Base-by-base conservation (phyloP, 2,888 invertebrate species). In the Parnassius glacialis region DNA sequence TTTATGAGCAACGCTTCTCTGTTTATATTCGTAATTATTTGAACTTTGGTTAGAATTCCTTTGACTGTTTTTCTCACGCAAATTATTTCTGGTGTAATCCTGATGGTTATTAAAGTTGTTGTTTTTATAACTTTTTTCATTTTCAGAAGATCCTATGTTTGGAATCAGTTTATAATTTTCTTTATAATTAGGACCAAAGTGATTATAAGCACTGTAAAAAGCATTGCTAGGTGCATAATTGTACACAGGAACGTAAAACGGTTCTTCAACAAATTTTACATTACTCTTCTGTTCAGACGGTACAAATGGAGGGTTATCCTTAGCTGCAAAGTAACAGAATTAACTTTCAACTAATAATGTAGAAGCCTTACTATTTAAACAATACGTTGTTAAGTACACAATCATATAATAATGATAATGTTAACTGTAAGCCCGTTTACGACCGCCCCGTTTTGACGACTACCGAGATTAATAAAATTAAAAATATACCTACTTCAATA, bases 181-280 rank as follows among this genome's bases (percentile, higher is more conserved):
- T 9, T 74, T 70, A 3, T 59, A 62, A 45, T 81, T 79, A 0
- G 80, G 80, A 13, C 80, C 83, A 10, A 74, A 74, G 25, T 74
- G 74, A 62, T 86, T 85, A 11, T 73, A 60, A 7, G 85, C 72
- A 57, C 81, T 81, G 45, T 74, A 85, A 64, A 80, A 58, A 1
- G 83, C 86, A 47, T 81, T 74, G 9, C 78, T 67, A 1, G 84
- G 78, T 5, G 66, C 72, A 58, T 76, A 81, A 65, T 78, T 76
- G 55, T 81, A 75, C n/a, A 81, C 65, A 1, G 81, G 80, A 1
- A 71, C 69, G 43, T 79, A 81, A 48, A 78, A 70, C 0, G 81
- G 78, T 20, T 79, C 72, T 3, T 81, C 78, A 51, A 62, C 43
- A 20, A 68, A 61, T n/a, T 47, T 45, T 43, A 48, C 1, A 12